phyloP scores from a whole-genome alignment of 2,113 vertebrate species.

The Vulpes lagopus region DNA sequence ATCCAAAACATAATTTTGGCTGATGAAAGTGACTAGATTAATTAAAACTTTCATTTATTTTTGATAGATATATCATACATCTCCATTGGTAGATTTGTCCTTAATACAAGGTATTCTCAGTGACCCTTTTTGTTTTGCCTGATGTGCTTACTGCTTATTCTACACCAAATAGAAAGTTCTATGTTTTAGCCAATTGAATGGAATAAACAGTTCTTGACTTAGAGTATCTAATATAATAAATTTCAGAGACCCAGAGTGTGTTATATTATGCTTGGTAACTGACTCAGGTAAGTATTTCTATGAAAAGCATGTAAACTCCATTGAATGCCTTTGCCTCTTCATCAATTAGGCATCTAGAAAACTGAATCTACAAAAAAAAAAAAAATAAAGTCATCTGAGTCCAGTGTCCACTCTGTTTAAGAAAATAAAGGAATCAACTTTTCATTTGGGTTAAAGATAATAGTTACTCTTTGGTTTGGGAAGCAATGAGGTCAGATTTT shows the following conservation, averaged over 20 bases:
- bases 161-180: background rate
- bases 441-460: conserved; percentile 2
- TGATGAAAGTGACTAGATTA: background rate
- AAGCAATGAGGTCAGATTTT: background rate
- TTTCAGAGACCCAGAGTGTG: background rate
- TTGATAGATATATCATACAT: background rate
- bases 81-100: background rate
- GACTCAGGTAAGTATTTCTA: background rate
- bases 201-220: conserved; percentile 12
- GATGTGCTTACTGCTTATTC: background rate
- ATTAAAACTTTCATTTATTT: background rate
- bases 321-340: background rate
- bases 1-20: background rate
- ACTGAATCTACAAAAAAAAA: conserved; percentile 8
- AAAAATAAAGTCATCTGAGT: background rate
- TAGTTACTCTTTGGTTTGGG: background rate
- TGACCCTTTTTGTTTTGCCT: background rate
- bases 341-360: background rate
- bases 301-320: background rate
- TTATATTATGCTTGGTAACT: background rate
- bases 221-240: background rate
- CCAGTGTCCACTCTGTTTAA: background rate
- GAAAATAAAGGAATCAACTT: conserved; percentile 35
- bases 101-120: background rate
- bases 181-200: background rate